A percentile compares a stretch with the other conserved stretches of the same genome.
phyloP scores from a whole-genome alignment of 2,888 invertebrate species.

The Tortrix viridana region DNA sequence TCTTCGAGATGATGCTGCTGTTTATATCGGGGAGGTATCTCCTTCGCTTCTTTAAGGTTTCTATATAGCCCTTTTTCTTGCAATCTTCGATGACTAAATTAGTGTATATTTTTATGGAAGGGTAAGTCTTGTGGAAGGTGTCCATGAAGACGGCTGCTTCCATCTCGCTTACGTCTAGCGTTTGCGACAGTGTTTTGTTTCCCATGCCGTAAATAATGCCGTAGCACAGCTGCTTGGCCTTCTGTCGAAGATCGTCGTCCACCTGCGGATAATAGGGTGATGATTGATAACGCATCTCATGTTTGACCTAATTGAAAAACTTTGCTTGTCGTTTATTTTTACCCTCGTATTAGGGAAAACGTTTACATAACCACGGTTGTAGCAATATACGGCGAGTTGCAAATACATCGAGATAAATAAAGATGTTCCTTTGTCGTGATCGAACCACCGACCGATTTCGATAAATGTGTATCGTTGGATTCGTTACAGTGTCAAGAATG shows the following conservation, averaged over 20 bases:
- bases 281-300: no score
- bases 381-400: no score
- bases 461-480: no score
- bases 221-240: conserved; percentile 96
- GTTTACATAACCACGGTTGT: no score
- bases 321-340: no score
- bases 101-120: conserved; percentile 86
- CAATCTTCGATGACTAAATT: conserved; percentile 85
- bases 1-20: conserved; percentile 82
- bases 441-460: no score
- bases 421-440: no score
- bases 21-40: conserved; percentile 91
- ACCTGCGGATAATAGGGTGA: conserved; percentile 75
- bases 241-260: conserved; percentile 90
- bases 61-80: conserved; percentile 89
- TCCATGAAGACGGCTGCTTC: conserved; percentile 92
- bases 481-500: no score
- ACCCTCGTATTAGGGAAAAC: no score
- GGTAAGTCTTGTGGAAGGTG: conserved; percentile 91
- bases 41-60: conserved; percentile 91
- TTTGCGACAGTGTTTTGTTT: conserved; percentile 90
- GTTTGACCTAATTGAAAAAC: no score
- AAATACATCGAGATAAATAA: no score
- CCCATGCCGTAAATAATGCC: conserved; percentile 99
- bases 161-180: conserved; percentile 89